These are phyloP conservation scores for Telmatochromis bifrenatus DNA, from an alignment of 2,113 vertebrate genomes.

Conservation along the genomic window DNA sequence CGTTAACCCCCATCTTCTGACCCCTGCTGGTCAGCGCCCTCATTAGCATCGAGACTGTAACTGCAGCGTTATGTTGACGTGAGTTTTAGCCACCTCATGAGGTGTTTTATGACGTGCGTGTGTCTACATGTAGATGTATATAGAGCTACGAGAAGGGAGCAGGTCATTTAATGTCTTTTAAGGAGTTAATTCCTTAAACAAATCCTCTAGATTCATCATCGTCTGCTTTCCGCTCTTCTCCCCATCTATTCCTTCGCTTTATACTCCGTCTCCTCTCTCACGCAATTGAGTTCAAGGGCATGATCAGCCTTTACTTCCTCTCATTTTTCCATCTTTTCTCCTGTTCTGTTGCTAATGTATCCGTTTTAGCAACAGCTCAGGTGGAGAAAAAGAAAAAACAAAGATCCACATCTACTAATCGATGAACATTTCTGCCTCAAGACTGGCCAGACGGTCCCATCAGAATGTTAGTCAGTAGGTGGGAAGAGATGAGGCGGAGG, in stretches of 20 bases:
- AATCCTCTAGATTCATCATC: background rate
- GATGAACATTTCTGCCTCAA: background rate
- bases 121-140: background rate
- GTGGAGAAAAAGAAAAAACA: background rate
- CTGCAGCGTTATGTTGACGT: background rate
- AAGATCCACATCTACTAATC: background rate
- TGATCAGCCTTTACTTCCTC: background rate
- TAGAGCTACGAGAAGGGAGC: background rate
- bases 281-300: background rate
- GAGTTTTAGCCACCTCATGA: background rate
- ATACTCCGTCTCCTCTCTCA: background rate
- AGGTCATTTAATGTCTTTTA: constrained; percentile 2
- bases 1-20: background rate
- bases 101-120: background rate
- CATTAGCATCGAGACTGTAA: background rate
- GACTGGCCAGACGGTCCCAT: background rate
- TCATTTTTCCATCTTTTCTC: background rate
- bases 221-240: background rate
- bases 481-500: constrained; percentile 82
- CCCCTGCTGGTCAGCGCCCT: background rate
- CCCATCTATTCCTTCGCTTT: background rate
- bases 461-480: constrained; percentile 77
- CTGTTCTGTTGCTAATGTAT: background rate
- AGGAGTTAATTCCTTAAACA: background rate
- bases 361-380: background rate